These are phyloP conservation scores for Lanius ludovicianus DNA, from an alignment of 2,113 vertebrate species.

Conservation along the genomic window DNA sequence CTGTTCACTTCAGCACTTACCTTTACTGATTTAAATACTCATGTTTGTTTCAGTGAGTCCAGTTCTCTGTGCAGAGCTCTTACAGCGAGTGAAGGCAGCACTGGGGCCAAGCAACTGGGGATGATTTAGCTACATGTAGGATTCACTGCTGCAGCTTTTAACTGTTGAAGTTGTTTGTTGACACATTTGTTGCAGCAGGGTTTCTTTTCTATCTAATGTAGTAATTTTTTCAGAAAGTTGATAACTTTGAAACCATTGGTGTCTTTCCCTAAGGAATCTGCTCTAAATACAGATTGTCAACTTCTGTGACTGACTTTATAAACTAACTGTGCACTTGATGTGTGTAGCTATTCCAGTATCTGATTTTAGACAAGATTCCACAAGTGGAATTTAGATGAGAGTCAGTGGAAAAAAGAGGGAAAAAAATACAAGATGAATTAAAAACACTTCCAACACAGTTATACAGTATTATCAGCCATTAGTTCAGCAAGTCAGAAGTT, in stretches of 20 bases:
- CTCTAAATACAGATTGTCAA: neutral
- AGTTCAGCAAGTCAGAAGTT: neutral
- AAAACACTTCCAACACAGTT: neutral
- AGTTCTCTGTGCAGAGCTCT: neutral
- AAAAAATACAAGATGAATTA: neutral
- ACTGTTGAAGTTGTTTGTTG: neutral
- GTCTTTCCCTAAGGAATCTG: neutral
- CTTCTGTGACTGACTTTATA: neutral
- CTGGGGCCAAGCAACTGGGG: neutral
- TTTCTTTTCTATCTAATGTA: neutral
- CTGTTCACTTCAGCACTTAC: neutral
- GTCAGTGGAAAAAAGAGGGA: neutral
- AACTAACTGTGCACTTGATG: neutral
- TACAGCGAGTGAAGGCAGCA: rapidly evolving
- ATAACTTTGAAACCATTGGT: neutral
- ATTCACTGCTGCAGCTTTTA: neutral
- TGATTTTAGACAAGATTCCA: neutral
- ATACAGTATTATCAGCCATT: neutral
- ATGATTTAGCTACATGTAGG: neutral
- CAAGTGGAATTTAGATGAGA: neutral
- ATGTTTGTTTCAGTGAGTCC: neutral
- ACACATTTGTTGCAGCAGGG: neutral
- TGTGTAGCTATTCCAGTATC: neutral
- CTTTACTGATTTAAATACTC: neutral
- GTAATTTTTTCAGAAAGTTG: neutral